Evolutionary conservation across 2,888 invertebrate species (phyloP), one percentile per base, ranked within the genome.

Genomic region (Nephrotoma flavescens): DNA sequence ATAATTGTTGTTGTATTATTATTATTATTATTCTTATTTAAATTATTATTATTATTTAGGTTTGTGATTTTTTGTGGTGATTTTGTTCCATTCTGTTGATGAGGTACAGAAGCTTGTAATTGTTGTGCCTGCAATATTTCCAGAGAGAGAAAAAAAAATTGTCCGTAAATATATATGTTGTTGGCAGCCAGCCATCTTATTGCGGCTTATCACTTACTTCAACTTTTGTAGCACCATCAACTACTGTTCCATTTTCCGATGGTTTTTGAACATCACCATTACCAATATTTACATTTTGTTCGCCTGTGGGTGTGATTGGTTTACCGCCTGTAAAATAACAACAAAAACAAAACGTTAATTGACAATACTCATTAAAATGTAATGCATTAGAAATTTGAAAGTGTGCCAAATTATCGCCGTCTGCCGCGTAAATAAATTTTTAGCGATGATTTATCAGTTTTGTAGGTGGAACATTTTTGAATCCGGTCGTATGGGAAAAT

Each of bases 241-340:
- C 89, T 88, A 91, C 91, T 88, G 89, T 90, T 87, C 91, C 91
- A 88, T 92, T 91, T 88, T 90, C 90, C 88, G 90, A 89, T 86
- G 88, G 89, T 86, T 89, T 89, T 89, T 89, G 89, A 88, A 89
- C 88, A 88, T 87, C 89, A 87, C 89, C 89, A 89, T 89, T 89
- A 87, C 88, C 88, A 88, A 89, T 89, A 85, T 88, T 88, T 87
- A 89, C 88, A 87, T 88, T 88, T 85, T 86, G 87, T 89, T 91
- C 91, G 88, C 91, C 91, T 88, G 92, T 92, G 87, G 92, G 92
- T 88, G 92, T 92, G 87, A 92, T 92, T 88, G 92, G 91, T 88
- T 92, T 92, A 87, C 92, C 92, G 89, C 91, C 92, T 92, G 44
- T 84, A 84, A 83, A 19, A 85, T 15, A 42, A 85, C 19, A 44